A percentile compares a stretch with the other conserved stretches of the same genome.
phyloP scores from a whole-genome alignment of 2,113 vertebrate species.

The Sula dactylatra region DNA sequence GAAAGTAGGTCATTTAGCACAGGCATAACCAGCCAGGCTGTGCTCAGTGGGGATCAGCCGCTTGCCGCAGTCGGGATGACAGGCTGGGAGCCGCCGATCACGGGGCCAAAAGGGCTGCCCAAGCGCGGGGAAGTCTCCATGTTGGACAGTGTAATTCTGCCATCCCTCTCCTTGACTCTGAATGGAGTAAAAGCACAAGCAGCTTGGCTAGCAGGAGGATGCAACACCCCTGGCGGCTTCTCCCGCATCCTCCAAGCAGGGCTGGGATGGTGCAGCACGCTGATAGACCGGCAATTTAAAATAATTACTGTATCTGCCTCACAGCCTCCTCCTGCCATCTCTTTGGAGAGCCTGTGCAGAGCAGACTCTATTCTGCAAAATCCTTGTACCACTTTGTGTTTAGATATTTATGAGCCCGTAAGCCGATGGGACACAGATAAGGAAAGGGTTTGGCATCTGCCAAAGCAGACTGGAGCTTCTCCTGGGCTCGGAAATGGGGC shows the following conservation, averaged over 20 bases:
- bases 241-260: neutral
- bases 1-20: slow-evolving; percentile 41
- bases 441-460: neutral
- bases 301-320: neutral
- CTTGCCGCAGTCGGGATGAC: neutral
- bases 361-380: neutral
- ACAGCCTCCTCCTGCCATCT: neutral
- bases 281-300: neutral
- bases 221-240: neutral
- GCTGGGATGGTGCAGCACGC: neutral
- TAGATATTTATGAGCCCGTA: neutral
- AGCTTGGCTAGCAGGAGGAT: neutral
- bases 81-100: rapidly evolving
- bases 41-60: neutral
- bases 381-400: rapidly evolving
- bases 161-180: neutral
- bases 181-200: neutral
- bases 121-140: rapidly evolving
- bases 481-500: neutral
- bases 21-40: neutral
- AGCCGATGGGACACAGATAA: neutral
- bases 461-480: neutral
- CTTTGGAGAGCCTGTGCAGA: neutral
- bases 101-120: neutral
- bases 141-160: neutral